Percentiles rank a stretch among this genome's conserved stretches.
These are phyloP conservation scores for Corvus cornix DNA, from an alignment of 2,113 vertebrate genomes.

Conservation along the genomic window DNA sequence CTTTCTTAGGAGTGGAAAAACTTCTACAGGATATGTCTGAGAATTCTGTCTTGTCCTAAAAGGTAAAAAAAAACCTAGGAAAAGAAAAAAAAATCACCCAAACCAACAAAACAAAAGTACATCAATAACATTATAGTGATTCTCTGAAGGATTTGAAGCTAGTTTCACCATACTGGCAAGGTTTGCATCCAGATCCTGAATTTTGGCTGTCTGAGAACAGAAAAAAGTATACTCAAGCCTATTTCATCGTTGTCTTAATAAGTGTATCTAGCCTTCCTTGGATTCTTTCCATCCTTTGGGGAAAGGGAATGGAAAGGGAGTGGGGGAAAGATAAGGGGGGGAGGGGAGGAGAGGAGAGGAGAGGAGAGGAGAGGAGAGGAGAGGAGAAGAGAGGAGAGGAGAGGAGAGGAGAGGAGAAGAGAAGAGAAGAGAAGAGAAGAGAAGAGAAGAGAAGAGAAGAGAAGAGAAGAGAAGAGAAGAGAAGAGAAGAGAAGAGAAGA, in stretches of 20 bases:
- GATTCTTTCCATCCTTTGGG: not conserved
- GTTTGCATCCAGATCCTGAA: not conserved
- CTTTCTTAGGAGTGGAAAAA: not conserved
- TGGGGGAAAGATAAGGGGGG: accelerated
- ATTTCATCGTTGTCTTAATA: not conserved
- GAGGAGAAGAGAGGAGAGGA: too few species aligned
- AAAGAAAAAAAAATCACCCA: not conserved
- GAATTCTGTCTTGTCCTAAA: not conserved
- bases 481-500: too few species aligned
- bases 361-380: accelerated
- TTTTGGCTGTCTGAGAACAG: not conserved
- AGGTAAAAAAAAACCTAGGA: not conserved
- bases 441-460: accelerated
- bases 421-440: accelerated
- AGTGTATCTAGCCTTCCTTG: not conserved
- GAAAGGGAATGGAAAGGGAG: not conserved
- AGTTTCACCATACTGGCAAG: not conserved
- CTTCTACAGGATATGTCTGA: not conserved
- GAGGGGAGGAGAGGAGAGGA: too few species aligned
- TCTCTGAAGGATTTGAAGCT: not conserved
- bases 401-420: too few species aligned
- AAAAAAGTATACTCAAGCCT: not conserved
- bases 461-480: too few species aligned
- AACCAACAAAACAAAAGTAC: not conserved
- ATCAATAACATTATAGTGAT: not conserved